These are phyloP conservation scores for Cyphomyrmex costatus DNA, from an alignment of 1,140 invertebrate species.

Conservation along the genomic window DNA sequence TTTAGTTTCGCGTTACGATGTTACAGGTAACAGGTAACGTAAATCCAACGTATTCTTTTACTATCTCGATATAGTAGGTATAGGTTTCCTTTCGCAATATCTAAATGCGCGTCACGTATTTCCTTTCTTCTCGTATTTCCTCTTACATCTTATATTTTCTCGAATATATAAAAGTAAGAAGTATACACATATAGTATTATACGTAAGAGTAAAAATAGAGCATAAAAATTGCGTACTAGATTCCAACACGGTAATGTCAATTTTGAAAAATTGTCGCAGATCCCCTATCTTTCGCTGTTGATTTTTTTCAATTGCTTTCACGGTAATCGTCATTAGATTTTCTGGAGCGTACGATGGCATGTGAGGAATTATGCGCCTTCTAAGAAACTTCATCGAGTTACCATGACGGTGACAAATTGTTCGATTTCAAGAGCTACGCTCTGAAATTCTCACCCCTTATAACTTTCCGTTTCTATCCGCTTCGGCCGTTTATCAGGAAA, in stretches of 20 bases:
- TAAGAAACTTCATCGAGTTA: slow-evolving; percentile 39
- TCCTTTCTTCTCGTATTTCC: slow-evolving; percentile 6
- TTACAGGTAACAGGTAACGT: slow-evolving; percentile 19
- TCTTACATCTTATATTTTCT: background rate
- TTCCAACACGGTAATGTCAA: background rate
- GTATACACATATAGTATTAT: background rate
- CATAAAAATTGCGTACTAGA: background rate
- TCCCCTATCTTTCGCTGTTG: slow-evolving; percentile 1
- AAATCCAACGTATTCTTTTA: slow-evolving; percentile 11
- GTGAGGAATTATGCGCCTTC: slow-evolving; percentile 24
- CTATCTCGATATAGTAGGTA: background rate
- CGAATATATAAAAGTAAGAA: background rate
- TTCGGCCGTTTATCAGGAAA: slow-evolving; percentile 42
- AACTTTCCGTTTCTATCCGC: slow-evolving; percentile 43
- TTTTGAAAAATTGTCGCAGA: slow-evolving; percentile 6
- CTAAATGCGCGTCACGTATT: slow-evolving; percentile 13
- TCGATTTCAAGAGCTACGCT: slow-evolving; percentile 46
- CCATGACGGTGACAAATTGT: slow-evolving; percentile 56
- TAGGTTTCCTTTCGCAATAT: background rate
- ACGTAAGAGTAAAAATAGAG: background rate
- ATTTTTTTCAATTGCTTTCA: slow-evolving; percentile 19
- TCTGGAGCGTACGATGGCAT: background rate
- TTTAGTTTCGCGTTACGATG: slow-evolving; percentile 15
- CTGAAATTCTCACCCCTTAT: slow-evolving; percentile 25
- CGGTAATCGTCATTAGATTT: slow-evolving; percentile 47